Evolutionary conservation across 2,113 vertebrate genomes (phyloP).

Genomic region (Tautogolabrus adspersus): DNA sequence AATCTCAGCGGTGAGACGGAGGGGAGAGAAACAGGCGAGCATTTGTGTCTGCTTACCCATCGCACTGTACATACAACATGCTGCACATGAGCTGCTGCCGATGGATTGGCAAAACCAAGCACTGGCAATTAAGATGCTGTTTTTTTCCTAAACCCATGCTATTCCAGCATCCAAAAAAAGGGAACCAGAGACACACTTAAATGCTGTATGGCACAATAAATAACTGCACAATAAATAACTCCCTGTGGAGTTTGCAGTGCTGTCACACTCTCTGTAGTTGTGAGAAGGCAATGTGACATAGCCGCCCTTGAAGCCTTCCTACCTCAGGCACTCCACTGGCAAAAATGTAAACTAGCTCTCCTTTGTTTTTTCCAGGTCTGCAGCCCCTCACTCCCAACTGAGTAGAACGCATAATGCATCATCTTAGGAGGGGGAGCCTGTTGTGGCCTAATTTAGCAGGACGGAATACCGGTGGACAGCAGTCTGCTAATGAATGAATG

Average conservation of each 20-base stretch:
- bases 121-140: conserved; percentile 68
- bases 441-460: conserved; percentile 66
- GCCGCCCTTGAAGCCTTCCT: conserved; percentile 58
- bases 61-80: conserved; percentile 51
- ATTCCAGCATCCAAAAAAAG: conserved; percentile 49
- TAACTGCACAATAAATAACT: conserved; percentile 64
- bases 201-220: conserved; percentile 53
- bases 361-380: conserved; percentile 56
- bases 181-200: conserved; percentile 46
- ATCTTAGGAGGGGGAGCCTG: conserved; percentile 55
- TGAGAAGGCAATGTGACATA: conserved; percentile 66
- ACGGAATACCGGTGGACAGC: conserved; percentile 66
- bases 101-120: conserved; percentile 61
- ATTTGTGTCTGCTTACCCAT: conserved; percentile 63
- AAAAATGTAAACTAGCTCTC: conserved; percentile 68
- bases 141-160: conserved; percentile 44
- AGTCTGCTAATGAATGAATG: conserved; percentile 75
- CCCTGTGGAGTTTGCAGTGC: conserved; percentile 56
- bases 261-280: conserved; percentile 61
- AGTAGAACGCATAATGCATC: conserved; percentile 70
- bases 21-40: conserved; percentile 28
- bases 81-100: conserved; percentile 51
- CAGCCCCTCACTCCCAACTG: conserved; percentile 31
- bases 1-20: conserved; percentile 65
- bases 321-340: conserved; percentile 67